Base-by-base conservation (phyloP, 2,797 vertebrate genomes). In the Microctenopoma lineatum region DNA sequence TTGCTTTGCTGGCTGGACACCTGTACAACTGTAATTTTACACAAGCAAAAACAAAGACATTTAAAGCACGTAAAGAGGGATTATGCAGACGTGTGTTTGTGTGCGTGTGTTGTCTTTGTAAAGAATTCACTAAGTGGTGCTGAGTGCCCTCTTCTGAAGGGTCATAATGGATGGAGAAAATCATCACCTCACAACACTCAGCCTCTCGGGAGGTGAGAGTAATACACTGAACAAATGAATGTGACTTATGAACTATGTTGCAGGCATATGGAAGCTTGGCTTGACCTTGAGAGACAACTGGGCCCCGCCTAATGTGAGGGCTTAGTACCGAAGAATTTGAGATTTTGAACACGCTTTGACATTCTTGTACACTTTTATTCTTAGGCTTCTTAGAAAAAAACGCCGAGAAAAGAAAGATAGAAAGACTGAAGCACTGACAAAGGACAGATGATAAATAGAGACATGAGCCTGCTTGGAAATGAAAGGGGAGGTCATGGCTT, bases 21-120 rank as follows among this genome's bases (percentile, higher is more conserved):
- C 86, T 94, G 87, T 87, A 83, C 84, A 85, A 86, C 73, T 90
- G 86, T 92, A 91, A 92, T 84, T 78, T 76, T 92, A 93, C 90
- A 93, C 90, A 81, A 75, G 70, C 69, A 75, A 86, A 87, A 81
- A 93, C 75, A 89, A 81, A 87, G 72, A 54, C 60, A 21, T 39
- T 66, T 44, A 41, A 15, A n/a, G 51, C 21, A 45, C 59, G 74
- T 73, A 59, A 73, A 45, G 70, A 77, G 63, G 74, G 83, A 87
- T 89, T 83, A 83, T 72, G 29, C 66, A 64, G 67, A 34, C 50
- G 27, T 78, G 69, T 70, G 78, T 76, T 68, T 84, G 57, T 77
- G 64, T 65, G 39, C 27, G 46, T 26, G 65, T 72, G 62, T 66
- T 79, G 78, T 66, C 51, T 73, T 70, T 80, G 60, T 74, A 25